Evolutionary conservation across 2,113 vertebrate genomes (phyloP).

Genomic region (Caloenas nicobarica): DNA sequence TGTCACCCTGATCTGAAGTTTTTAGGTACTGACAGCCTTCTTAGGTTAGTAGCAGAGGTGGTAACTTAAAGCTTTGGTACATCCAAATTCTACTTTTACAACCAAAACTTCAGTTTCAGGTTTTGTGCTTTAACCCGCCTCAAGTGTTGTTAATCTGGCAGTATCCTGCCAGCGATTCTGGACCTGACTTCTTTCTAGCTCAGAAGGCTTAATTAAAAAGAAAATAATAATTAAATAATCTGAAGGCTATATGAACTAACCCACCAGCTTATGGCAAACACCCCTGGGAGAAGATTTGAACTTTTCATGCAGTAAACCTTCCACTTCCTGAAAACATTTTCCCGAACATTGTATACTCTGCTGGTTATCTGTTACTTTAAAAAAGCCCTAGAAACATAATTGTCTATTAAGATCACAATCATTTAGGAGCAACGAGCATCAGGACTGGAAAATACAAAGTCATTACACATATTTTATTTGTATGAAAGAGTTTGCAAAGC

Average conservation of each 20-base stretch:
- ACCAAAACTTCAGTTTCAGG: neutral
- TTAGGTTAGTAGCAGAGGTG: neutral
- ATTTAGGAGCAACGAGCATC: neutral
- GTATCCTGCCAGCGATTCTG: neutral
- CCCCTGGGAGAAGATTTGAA: neutral
- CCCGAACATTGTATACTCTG: neutral
- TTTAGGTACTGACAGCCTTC: neutral
- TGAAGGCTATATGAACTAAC: neutral
- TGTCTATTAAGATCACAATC: neutral
- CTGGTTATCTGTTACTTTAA: neutral
- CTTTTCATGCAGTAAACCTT: neutral
- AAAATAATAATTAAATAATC: neutral
- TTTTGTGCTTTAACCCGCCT: neutral
- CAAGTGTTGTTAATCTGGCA: neutral
- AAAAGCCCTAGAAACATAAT: neutral
- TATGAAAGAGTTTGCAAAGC: neutral
- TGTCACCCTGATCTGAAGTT: neutral
- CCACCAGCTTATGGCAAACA: neutral
- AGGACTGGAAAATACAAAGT: neutral
- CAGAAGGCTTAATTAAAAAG: neutral
- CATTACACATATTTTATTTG: neutral
- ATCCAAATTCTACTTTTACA: neutral
- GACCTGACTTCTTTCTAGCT: neutral
- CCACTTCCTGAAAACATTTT: neutral
- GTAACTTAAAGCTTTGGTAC: neutral